Percentiles rank a stretch among this genome's conserved stretches.
phyloP scores from a whole-genome alignment of 1,140 invertebrate genomes.

The Cephus cinctus region DNA sequence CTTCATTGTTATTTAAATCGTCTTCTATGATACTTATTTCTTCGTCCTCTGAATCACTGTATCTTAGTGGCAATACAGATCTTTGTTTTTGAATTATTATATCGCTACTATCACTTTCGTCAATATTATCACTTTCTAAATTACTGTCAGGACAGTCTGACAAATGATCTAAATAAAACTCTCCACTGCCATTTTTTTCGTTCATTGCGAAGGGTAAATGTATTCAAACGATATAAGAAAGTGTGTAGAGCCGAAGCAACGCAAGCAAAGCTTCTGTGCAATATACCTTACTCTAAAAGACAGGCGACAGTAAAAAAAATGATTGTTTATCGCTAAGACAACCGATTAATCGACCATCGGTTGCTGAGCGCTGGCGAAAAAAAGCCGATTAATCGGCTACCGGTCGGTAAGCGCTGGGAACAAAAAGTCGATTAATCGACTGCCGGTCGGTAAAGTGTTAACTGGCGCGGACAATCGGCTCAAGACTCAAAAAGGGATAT shows the following conservation, averaged over 20 bases:
- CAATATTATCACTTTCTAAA: not conserved
- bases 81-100: not conserved
- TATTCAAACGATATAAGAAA: not conserved
- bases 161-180: not conserved
- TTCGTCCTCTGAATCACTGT: too few species aligned
- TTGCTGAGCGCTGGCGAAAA: too few species aligned
- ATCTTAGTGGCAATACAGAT: not conserved
- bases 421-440: slow-evolving; percentile 1
- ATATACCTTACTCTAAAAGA: not conserved
- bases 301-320: not conserved
- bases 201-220: not conserved
- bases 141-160: not conserved
- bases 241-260: not conserved
- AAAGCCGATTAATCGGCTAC: too few species aligned
- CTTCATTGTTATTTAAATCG: not conserved
- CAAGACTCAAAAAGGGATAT: too few species aligned
- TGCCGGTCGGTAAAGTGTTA: slow-evolving; percentile 4
- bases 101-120: not conserved
- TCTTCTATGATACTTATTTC: not conserved
- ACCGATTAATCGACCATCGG: too few species aligned
- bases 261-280: not conserved
- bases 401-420: not conserved
- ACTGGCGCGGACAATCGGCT: too few species aligned
- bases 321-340: too few species aligned
- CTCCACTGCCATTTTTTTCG: not conserved